Percentiles rank a stretch among this genome's conserved stretches.
These are phyloP conservation scores for Entomyzon cyanotis DNA, from an alignment of 2,113 vertebrate species.

Conservation along the genomic window DNA sequence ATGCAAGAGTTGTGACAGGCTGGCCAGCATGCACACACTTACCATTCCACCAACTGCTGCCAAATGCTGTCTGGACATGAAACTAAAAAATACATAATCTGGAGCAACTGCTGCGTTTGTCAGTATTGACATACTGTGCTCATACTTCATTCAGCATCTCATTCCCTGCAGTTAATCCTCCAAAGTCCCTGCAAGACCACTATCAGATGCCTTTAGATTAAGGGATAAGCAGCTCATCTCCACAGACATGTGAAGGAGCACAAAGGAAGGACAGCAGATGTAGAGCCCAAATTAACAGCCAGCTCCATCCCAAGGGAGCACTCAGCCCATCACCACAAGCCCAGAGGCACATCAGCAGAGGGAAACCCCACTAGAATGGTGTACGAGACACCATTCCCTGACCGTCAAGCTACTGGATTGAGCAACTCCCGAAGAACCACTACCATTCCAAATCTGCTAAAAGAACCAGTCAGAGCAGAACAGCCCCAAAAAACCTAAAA, in stretches of 20 bases:
- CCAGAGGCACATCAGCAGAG: not conserved
- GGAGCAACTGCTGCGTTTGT: not conserved
- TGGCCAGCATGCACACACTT: not conserved
- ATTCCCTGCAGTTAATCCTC: not conserved
- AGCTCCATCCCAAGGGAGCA: not conserved
- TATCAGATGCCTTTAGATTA: not conserved
- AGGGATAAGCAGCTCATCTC: not conserved
- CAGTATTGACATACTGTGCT: not conserved
- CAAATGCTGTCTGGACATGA: not conserved
- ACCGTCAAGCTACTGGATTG: not conserved
- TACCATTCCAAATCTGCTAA: not conserved
- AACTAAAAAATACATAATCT: not conserved
- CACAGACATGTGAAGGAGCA: not conserved
- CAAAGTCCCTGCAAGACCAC: not conserved
- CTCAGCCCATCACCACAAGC: not conserved
- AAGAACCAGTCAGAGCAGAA: not conserved
- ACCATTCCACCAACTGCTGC: not conserved
- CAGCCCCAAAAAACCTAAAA: not conserved
- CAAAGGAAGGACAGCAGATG: fast-evolving
- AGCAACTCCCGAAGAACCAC: not conserved
- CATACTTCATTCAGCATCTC: not conserved
- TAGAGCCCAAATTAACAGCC: not conserved
- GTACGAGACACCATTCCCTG: not conserved
- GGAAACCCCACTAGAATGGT: not conserved
- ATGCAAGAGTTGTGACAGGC: not conserved